Evolutionary conservation across 35 echinoderm and acorn worm species (phyloP).

Genomic region (Heliocidaris tuberculata): DNA sequence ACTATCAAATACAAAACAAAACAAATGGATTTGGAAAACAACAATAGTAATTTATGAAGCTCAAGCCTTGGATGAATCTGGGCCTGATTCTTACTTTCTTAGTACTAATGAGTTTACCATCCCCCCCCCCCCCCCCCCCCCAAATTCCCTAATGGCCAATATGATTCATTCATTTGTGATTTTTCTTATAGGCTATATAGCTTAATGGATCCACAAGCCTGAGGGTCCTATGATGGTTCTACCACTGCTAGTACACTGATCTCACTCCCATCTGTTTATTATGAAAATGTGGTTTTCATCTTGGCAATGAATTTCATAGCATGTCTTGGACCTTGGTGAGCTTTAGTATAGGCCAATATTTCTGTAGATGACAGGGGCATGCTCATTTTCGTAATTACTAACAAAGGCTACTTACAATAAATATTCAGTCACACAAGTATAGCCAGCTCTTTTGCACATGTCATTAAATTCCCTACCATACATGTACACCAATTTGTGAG

Average conservation of each 20-base stretch:
- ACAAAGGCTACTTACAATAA: too few relatives aligned
- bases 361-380: too few relatives aligned
- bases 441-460: too few relatives aligned
- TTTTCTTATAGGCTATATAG: neutral
- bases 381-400: too few relatives aligned
- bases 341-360: too few relatives aligned
- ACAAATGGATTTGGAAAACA: neutral
- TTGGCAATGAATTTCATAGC: neutral
- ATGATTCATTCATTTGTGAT: conserved; percentile 30
- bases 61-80: neutral
- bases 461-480: too few relatives aligned
- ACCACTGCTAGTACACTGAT: neutral
- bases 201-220: conserved; percentile 13
- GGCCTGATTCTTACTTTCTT: neutral
- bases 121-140: neutral
- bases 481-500: too few relatives aligned
- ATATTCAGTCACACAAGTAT: too few relatives aligned
- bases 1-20: neutral
- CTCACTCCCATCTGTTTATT: conserved; percentile 24
- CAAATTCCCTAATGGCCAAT: neutral
- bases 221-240: conserved; percentile 4
- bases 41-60: neutral
- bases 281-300: conserved; percentile 5
- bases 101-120: neutral
- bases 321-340: neutral